A percentile compares a stretch with the other conserved stretches of the same genome.
These are phyloP conservation scores for Molossus molossus DNA, from an alignment of 2,797 vertebrate genomes.

Conservation along the genomic window DNA sequence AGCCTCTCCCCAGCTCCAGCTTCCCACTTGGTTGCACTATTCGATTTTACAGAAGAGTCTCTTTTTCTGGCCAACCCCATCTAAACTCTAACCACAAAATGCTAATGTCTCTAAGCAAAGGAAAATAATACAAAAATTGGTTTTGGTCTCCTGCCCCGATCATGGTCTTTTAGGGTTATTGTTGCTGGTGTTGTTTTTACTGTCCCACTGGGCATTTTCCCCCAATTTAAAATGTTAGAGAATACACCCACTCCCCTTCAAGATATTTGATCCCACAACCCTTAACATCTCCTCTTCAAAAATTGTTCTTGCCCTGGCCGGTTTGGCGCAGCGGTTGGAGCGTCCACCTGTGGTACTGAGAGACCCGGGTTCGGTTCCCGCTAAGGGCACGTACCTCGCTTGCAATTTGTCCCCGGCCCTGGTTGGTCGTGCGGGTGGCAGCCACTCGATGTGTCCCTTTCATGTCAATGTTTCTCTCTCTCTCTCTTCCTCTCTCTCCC, in stretches of 20 bases:
- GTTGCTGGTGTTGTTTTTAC: background rate
- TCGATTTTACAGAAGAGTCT: background rate
- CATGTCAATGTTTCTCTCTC: no score
- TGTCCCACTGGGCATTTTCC: background rate
- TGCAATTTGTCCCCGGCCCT: no score
- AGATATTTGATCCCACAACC: background rate
- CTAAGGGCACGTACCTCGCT: no score
- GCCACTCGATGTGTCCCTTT: no score
- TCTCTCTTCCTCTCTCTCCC: no score
- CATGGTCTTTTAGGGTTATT: background rate
- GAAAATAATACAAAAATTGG: constrained; percentile 22
- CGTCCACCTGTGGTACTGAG: no score
- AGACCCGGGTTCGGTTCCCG: no score
- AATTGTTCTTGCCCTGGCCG: background rate
- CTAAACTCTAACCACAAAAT: constrained; percentile 38
- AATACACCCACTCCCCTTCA: background rate
- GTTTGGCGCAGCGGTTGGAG: no score
- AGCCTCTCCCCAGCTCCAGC: no score
- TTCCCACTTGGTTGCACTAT: background rate
- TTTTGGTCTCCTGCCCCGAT: background rate
- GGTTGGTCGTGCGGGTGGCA: no score
- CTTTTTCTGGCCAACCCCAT: background rate
- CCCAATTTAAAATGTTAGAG: background rate
- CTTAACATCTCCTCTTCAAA: background rate
- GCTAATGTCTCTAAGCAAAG: background rate